Evolutionary conservation across 2,797 vertebrate genomes (phyloP), one percentile per base, ranked within the genome.

Genomic region (Chaunax sp.): DNA sequence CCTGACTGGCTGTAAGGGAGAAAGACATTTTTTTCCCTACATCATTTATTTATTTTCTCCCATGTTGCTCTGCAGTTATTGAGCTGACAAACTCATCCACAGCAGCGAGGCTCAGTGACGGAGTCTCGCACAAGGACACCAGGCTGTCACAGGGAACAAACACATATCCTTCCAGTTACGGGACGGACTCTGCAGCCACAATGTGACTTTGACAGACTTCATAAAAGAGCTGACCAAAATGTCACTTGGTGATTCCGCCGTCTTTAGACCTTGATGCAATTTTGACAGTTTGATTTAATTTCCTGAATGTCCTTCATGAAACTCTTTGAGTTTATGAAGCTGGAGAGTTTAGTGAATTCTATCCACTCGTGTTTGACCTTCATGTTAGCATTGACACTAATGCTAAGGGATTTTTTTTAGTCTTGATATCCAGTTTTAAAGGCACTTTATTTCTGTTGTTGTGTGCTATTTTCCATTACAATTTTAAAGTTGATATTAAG

Each of bases 11-110:
- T 65, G 64, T 77, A 69, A 37, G 52, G 70, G 69, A 76, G 75
- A 66, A 82, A 87, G 77, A 68, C 61, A 65, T 75, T 73, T 82
- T 56, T 52, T 37, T 68, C 75, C 64, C 75, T 66, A 61, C 69
- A 72, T 82, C 80, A 75, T 82, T 85, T 80, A 85, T 84, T 82
- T 77, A 79, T 78, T 13, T 68, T 73, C 60, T 62, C 51, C 68
- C 65, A 13, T 53, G 72, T 82, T 77, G 76, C 64, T 78, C 64
- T 23, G 30, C 79, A 58, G 72, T 59, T 50, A 77, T 11, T 33
- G 47, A 77, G 80, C 76, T 61, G 71, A 84, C 80, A 76, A 50
- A 16, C 64, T 72, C 65, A 13, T 67, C 38, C 57, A 47, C 64
- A 22, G 67, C 58, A 20, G 59, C 13, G 5, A 7, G 2, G 45